A percentile compares a stretch with the other conserved stretches of the same genome.
Evolutionary conservation across 2,113 vertebrate species (phyloP).

Genomic region (Atlantisia rogersi): DNA sequence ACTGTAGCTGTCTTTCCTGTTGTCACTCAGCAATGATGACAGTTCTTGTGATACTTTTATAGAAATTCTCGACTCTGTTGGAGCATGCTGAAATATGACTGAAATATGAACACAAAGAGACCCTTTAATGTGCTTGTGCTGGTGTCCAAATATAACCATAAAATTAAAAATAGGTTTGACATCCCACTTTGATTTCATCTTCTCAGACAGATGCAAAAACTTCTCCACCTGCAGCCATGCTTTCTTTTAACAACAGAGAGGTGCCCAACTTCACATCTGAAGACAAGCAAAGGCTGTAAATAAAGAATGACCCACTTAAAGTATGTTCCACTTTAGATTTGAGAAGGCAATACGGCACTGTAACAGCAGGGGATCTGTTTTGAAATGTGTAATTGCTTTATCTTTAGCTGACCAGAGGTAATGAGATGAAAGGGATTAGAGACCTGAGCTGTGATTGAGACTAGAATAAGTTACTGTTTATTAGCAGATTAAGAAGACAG

Average conservation of each 20-base stretch:
- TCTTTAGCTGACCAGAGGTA: not conserved
- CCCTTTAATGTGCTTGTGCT: not conserved
- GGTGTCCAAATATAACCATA: not conserved
- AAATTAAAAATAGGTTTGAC: not conserved
- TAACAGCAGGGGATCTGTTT: not conserved
- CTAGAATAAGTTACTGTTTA: not conserved
- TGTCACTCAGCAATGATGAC: not conserved
- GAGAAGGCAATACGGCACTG: not conserved
- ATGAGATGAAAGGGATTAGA: conserved; percentile 19
- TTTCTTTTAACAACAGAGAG: not conserved
- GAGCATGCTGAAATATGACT: not conserved
- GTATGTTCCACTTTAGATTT: not conserved
- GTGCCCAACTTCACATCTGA: not conserved
- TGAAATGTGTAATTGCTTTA: conserved; percentile 4
- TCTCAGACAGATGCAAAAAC: not conserved
- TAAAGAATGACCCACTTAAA: not conserved
- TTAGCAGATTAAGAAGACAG: not conserved
- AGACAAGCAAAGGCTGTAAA: not conserved
- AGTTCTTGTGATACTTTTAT: not conserved
- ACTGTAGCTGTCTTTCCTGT: not conserved
- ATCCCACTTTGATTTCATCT: not conserved
- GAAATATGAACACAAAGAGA: not conserved
- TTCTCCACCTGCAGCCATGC: not conserved
- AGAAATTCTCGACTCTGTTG: not conserved
- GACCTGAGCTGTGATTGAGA: not conserved